Evolutionary conservation across 2,888 invertebrate species (phyloP), one percentile per base, ranked within the genome.

Genomic region (Selenia dentaria): DNA sequence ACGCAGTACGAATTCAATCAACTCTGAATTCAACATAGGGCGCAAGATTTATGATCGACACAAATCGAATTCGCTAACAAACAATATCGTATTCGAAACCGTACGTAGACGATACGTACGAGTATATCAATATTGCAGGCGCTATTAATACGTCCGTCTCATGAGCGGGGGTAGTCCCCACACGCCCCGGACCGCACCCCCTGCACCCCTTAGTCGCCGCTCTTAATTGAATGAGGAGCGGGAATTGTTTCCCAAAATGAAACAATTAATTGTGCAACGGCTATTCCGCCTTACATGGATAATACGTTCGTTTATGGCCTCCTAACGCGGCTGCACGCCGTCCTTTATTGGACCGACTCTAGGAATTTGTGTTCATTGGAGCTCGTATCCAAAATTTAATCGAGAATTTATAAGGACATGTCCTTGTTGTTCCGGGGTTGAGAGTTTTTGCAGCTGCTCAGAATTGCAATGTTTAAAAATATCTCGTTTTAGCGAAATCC

Each of bases 181-280:
- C 64, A 62, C 59, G 32, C 57, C 61, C 70, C 71, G 61, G 62
- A 51, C 58, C 49, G 59, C 62, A 60, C 61, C 51, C 59, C 71
- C 62, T 65, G 66, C 72, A 64, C 74, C 79, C 81, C 79, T 73
- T 78, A 75, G 81, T 84, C 90, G 89, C 86, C 89, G 85, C 89
- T 89, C 89, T 88, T 90, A 90, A 90, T 90, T 90, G 90, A 90
- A 90, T 90, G 90, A 90, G 90, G 89, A 90, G 89, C 88, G 89
- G 89, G 88, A 90, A 90, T 89, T 90, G 90, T 90, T 89, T 90
- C 90, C 90, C 89, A 89, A 90, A 90, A 90, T 90, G 89, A 90
- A 90, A 90, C 90, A 90, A 90, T 90, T 90, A 90, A 90, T 90
- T 90, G 90, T 90, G 90, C 89, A 90, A 90, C 89, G 90, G 90